A percentile compares a stretch with the other conserved stretches of the same genome.
Conservation (phyloP, 2,113 vertebrate genomes). For the Hydrolagus affinis region DNA sequence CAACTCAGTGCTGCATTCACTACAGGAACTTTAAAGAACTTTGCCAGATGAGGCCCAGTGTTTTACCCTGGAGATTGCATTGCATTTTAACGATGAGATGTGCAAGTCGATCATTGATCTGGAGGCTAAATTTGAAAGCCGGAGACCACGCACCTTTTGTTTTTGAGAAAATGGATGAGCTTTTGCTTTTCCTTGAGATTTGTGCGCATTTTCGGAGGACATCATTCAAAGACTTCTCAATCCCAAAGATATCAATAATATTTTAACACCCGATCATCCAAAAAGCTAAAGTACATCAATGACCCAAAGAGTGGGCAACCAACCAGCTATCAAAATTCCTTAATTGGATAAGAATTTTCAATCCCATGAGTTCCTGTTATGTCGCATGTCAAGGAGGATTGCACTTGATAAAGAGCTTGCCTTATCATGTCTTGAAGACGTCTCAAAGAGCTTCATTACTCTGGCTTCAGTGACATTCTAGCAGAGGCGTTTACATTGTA, state of each 20-base stretch:
- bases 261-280: background rate
- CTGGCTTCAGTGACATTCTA: too few relatives aligned
- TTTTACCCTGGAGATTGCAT: background rate
- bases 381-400: too few relatives aligned
- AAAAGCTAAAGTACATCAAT: too few relatives aligned
- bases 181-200: conserved; percentile 6
- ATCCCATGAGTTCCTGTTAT: too few relatives aligned
- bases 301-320: background rate
- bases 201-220: background rate
- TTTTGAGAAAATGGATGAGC: conserved; percentile 20
- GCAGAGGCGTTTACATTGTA: too few relatives aligned
- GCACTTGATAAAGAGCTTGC: too few relatives aligned
- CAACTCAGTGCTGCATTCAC: background rate
- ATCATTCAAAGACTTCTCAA: background rate
- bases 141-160: background rate
- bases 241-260: background rate
- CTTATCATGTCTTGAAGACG: too few relatives aligned
- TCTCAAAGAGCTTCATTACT: too few relatives aligned
- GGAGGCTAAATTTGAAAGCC: background rate
- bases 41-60: too few relatives aligned
- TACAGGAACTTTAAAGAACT: background rate
- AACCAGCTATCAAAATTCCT: background rate
- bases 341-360: background rate
- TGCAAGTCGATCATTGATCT: background rate
- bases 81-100: background rate